phyloP scores from a whole-genome alignment of 2,888 invertebrate species.

The Trichogramma dendrolimi region DNA sequence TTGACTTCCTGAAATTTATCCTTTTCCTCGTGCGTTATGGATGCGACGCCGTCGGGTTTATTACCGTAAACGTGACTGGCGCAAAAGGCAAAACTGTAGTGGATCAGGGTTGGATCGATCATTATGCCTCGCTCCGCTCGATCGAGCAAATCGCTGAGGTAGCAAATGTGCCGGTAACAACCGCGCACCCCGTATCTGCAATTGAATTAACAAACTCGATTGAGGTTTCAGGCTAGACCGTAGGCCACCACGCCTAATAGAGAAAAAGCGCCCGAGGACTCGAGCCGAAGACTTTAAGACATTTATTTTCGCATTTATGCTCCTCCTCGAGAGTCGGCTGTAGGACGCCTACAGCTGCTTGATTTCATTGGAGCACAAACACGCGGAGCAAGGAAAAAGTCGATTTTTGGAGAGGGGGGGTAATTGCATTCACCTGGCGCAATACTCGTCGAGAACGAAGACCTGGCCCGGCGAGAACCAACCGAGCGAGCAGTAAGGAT shows the following conservation, averaged over 20 bases:
- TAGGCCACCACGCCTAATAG: no score
- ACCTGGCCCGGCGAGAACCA: conserved; percentile 99
- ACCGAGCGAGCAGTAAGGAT: conserved; percentile 98
- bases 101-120: conserved; percentile 97
- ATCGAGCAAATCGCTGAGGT: conserved; percentile 90
- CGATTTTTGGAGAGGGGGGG: background rate
- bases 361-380: background rate
- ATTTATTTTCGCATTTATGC: no score
- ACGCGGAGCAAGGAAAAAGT: background rate
- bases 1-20: conserved; percentile 97
- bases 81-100: conserved; percentile 99
- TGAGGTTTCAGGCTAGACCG: no score
- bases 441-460: conserved; percentile 96
- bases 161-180: conserved; percentile 94
- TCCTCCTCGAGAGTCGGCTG: no score
- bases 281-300: no score
- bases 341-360: no score
- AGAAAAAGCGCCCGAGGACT: no score
- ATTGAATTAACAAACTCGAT: background rate
- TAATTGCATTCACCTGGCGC: conserved; percentile 61
- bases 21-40: conserved; percentile 96
- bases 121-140: conserved; percentile 90
- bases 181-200: conserved; percentile 88
- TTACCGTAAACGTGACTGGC: conserved; percentile 99
- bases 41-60: conserved; percentile 98